Conservation (phyloP, 2,797 vertebrate species). For the Podarcis lilfordi region DNA sequence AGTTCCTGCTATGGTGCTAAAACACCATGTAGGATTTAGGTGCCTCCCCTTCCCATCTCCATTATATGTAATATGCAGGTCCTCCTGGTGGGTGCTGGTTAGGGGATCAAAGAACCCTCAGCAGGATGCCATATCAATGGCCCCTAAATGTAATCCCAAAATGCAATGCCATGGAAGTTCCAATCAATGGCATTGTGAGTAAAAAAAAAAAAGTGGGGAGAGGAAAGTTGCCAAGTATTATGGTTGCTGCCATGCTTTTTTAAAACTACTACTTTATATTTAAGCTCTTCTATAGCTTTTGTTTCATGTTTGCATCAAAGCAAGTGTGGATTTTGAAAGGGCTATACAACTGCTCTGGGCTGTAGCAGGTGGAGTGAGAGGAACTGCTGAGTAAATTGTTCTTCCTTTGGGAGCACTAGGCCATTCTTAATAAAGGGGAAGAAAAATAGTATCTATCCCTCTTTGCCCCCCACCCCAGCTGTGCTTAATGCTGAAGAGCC, state of each 20-base stretch:
- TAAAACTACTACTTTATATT: too few species aligned
- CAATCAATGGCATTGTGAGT: neutral
- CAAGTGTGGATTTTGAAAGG: fast-evolving
- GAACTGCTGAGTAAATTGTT: constrained; percentile 17
- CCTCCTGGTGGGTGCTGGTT: neutral
- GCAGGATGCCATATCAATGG: neutral
- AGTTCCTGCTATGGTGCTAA: neutral
- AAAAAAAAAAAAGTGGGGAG: too few species aligned
- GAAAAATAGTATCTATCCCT: constrained; percentile 43
- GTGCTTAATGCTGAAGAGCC: constrained; percentile 65
- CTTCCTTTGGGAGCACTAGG: constrained; percentile 57
- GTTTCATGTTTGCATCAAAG: neutral
- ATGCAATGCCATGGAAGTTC: neutral
- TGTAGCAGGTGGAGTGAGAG: constrained; percentile 54
- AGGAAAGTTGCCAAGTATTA: neutral
- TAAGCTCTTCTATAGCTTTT: neutral
- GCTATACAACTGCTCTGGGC: neutral
- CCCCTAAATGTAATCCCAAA: neutral
- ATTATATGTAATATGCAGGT: neutral
- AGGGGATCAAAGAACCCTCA: neutral
- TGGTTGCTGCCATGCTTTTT: neutral
- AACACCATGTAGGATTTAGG: neutral
- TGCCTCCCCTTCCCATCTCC: neutral
- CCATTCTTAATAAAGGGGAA: constrained; percentile 51
- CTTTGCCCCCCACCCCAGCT: constrained; percentile 3